phyloP scores from a whole-genome alignment of 1,140 invertebrate genomes.

The Diabrotica undecimpunctata region DNA sequence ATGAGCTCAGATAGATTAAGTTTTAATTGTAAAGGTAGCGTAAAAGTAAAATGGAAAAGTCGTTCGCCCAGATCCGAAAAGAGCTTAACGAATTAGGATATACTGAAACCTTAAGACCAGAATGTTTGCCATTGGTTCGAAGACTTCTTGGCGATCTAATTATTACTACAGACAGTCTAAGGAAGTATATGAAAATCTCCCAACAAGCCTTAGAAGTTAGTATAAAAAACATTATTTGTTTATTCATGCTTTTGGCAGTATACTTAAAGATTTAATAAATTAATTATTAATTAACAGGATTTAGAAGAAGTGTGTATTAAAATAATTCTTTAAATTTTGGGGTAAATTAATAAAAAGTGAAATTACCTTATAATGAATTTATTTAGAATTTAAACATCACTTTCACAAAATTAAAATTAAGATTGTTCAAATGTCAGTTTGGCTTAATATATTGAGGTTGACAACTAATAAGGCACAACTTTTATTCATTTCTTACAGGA shows the following conservation, averaged over 20 bases:
- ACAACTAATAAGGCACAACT: background rate
- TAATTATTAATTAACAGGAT: no score
- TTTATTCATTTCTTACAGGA: constrained; percentile 48
- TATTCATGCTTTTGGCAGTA: background rate
- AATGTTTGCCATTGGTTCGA: constrained; percentile 71
- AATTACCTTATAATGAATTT: no score
- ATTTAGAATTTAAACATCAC: no score
- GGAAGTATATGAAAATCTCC: constrained; percentile 71
- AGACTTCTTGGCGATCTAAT: constrained; percentile 70
- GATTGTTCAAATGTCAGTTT: no score
- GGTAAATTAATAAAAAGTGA: no score
- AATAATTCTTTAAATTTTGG: no score
- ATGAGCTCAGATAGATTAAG: background rate
- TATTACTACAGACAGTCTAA: constrained; percentile 72
- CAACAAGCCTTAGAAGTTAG: constrained; percentile 59
- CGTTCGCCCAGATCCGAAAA: constrained; percentile 55
- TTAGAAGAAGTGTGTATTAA: no score
- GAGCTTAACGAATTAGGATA: constrained; percentile 71
- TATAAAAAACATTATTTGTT: background rate
- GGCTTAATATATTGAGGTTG: no score
- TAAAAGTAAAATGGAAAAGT: constrained; percentile 41
- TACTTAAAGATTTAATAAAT: no score
- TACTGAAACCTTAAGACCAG: constrained; percentile 64
- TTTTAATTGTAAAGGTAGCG: background rate
- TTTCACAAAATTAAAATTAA: no score